Conservation (phyloP, 1,140 invertebrate species). For the Lepidurus packardi region DNA sequence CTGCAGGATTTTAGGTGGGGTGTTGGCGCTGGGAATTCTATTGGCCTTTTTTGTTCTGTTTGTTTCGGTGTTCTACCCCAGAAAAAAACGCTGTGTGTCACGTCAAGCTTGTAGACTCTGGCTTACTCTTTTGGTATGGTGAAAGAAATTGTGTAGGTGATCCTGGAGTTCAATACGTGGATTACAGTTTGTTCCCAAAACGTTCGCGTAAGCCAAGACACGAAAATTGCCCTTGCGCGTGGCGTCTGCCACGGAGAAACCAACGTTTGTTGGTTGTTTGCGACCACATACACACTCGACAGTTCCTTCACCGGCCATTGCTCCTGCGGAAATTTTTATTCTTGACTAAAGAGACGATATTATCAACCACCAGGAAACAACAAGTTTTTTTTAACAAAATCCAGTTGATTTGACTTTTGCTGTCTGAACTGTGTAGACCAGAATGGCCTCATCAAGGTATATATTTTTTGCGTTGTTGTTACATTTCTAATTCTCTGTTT, state of each 20-base stretch:
- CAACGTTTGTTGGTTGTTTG: not conserved
- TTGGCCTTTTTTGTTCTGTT: not conserved
- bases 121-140: not conserved
- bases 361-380: not conserved
- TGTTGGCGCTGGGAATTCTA: conserved; percentile 5
- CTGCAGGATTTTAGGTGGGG: not conserved
- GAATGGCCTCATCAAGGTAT: too few species aligned
- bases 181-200: not conserved
- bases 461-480: too few species aligned
- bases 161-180: not conserved
- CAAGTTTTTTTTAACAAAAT: too few species aligned
- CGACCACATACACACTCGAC: not conserved
- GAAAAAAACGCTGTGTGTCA: not conserved
- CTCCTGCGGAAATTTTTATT: not conserved
- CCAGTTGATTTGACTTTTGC: too few species aligned
- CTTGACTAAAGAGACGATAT: not conserved
- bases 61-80: not conserved
- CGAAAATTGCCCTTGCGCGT: not conserved
- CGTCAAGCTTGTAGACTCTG: not conserved
- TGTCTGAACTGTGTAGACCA: too few species aligned
- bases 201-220: not conserved
- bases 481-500: too few species aligned
- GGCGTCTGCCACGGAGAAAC: not conserved
- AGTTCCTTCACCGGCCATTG: conserved; percentile 20
- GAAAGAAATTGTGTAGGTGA: too few species aligned